Conservation (phyloP, 2,888 invertebrate species). For the Oscheius sp. region DNA sequence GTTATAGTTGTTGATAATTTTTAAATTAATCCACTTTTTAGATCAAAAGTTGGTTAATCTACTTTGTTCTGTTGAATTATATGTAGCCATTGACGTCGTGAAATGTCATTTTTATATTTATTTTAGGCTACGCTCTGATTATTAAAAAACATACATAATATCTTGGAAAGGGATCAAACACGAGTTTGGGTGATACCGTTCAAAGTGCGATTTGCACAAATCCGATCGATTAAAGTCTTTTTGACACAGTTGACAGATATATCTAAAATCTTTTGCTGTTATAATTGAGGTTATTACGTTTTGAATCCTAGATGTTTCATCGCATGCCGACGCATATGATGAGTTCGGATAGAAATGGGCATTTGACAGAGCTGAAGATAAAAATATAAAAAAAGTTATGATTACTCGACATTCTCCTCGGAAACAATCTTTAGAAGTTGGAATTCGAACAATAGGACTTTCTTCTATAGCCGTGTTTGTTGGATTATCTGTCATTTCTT, state of each 20-base stretch:
- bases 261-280: no score
- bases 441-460: background rate
- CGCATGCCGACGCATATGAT: conserved; percentile 30
- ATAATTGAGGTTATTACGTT: conserved; percentile 20
- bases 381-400: background rate
- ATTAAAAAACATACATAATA: conserved; percentile 24
- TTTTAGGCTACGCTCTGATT: no score
- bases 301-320: conserved; percentile 32
- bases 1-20: background rate
- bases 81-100: background rate
- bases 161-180: conserved; percentile 15
- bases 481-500: background rate
- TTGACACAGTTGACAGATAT: conserved; percentile 19
- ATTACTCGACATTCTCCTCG: conserved; percentile 16
- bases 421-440: conserved; percentile 18
- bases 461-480: background rate
- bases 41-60: background rate
- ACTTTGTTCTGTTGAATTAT: background rate
- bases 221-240: conserved; percentile 24
- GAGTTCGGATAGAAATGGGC: conserved; percentile 25
- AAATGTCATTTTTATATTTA: background rate
- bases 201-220: conserved; percentile 29
- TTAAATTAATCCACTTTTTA: background rate
- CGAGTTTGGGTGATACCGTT: conserved; percentile 18
- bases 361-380: conserved; percentile 23